Base-by-base conservation (phyloP, 2,797 vertebrate genomes). In the Orestias chungarensis region DNA sequence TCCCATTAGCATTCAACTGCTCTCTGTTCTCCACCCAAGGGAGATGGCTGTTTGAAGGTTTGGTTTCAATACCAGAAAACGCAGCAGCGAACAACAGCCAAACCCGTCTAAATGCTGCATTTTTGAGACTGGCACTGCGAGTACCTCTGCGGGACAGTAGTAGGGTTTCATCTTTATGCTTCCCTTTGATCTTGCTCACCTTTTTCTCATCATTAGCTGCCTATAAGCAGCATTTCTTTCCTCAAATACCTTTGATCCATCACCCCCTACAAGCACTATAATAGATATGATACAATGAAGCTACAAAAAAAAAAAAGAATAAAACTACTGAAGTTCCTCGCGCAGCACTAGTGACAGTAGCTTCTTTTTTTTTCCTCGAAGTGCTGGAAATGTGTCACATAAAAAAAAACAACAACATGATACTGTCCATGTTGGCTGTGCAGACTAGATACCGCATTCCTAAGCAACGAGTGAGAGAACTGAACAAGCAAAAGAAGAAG, bases 121-220 rank as follows among this genome's bases (percentile, higher is more conserved):
- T 84, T 79, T 61, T 83, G 59, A 62, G 70, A 78, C 70, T 61
- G 72, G 83, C 81, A 86, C 65, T 3, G 78, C 78, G 86, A 78
- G 79, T 74, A 72, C 74, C 64, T 64, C 79, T 65, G 72, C 79
- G 79, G 80, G 83, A 83, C 75, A 82, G 82, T 86, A 84, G 79
- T 87, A 66, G 76, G 77, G 88, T 90, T 90, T 85, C 70, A 81
- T 90, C 87, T 91, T 93, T 93, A 81, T 89, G 89, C 92, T 92
- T 92, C 90, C 88, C 91, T 91, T 90, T 61, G 33, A 61, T 61
- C 57, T 61, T 92, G 87, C 89, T 90, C 75, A 81, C 88, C 91
- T 92, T 85, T 80, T 87, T 82, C 79, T 86, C 81, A 86, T 23
- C 29, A 47, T 47, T 66, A 66, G 43, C 23, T 47, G 44, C 64